These are phyloP conservation scores for Botia almorhae DNA, from an alignment of 2,797 vertebrate genomes.

Conservation along the genomic window DNA sequence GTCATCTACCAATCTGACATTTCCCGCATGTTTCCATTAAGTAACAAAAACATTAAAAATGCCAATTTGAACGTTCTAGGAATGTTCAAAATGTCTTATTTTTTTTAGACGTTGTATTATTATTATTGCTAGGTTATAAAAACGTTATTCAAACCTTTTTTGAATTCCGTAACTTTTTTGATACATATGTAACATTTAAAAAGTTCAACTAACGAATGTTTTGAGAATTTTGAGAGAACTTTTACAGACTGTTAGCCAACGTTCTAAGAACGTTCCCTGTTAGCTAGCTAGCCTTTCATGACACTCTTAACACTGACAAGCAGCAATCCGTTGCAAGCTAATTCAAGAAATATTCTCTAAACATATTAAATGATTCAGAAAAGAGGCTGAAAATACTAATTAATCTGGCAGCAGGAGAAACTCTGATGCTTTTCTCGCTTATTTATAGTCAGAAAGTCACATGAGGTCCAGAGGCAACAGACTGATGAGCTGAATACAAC, in stretches of 20 bases:
- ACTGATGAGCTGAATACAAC: conserved; percentile 26
- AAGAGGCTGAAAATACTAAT: conserved; percentile 11
- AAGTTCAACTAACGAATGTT: too few relatives aligned
- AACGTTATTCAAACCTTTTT: too few relatives aligned
- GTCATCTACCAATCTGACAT: neutral
- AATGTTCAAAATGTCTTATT: too few relatives aligned
- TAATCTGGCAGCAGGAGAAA: conserved; percentile 19
- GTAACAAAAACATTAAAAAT: too few relatives aligned
- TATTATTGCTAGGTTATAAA: too few relatives aligned
- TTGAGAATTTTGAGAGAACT: neutral
- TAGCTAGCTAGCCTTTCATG: neutral
- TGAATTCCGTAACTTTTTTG: too few relatives aligned
- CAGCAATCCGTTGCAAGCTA: neutral
- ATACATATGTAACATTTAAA: too few relatives aligned
- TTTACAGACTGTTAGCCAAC: too few relatives aligned
- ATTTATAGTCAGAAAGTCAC: conserved; percentile 46
- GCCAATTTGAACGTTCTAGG: neutral
- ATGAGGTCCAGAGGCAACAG: conserved; percentile 44
- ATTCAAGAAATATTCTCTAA: conserved; percentile 32
- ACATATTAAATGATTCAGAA: conserved; percentile 44
- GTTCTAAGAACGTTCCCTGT: neutral
- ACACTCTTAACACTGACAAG: conserved; percentile 10
- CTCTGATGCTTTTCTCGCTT: conserved; percentile 10
- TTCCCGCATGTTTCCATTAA: too few relatives aligned
- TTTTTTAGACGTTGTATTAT: too few relatives aligned